phyloP scores from a whole-genome alignment of 2,888 invertebrate species.

The Operophtera brumata region DNA sequence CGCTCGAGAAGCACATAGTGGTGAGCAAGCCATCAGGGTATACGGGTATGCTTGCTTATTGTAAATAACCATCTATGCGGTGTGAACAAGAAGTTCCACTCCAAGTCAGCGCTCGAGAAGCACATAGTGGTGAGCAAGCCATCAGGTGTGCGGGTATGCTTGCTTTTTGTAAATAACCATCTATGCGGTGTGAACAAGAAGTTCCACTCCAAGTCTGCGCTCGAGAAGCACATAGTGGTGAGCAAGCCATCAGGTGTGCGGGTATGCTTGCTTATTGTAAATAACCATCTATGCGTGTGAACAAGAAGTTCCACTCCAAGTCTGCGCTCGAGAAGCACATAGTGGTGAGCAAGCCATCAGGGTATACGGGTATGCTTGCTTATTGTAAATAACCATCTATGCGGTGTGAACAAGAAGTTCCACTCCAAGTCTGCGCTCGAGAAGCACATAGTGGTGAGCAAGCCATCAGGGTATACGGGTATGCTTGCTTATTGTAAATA shows the following conservation, averaged over 20 bases:
- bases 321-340: constrained; percentile 38
- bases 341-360: constrained; percentile 23
- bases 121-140: no score
- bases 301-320: constrained; percentile 35
- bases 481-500: no score
- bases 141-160: no score
- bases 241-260: constrained; percentile 12
- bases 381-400: no score
- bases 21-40: constrained; percentile 15
- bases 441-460: constrained; percentile 36
- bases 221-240: constrained; percentile 38
- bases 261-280: no score
- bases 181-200: neutral
- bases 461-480: constrained; percentile 6
- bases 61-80: neutral
- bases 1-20: constrained; percentile 37
- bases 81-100: no score
- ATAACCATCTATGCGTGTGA: neutral
- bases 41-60: neutral
- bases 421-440: constrained; percentile 28
- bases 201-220: constrained; percentile 33
- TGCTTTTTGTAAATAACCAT: no score
- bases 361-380: no score
- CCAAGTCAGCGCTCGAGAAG: no score
- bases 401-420: constrained; percentile 32